phyloP scores from a whole-genome alignment of 1,140 invertebrate genomes.

The Drosophila kurseongensis region DNA sequence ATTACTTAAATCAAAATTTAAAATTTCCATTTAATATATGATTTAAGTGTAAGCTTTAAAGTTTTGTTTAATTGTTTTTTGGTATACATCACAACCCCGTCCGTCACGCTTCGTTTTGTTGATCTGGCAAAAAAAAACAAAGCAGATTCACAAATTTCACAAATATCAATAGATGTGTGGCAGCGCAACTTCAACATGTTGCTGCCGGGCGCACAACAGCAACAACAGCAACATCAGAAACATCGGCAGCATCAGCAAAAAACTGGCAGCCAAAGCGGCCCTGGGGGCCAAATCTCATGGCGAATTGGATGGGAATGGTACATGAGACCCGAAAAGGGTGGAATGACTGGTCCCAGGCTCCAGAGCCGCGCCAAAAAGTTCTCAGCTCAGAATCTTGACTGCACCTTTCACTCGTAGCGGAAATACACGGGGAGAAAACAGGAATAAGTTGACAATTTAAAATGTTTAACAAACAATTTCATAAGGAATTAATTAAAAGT shows the following conservation, averaged over 20 bases:
- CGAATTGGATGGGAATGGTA: conserved; percentile 29
- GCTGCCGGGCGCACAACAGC: conserved; percentile 9
- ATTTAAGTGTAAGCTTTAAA: too few species aligned
- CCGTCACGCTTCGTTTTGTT: conserved; percentile 36
- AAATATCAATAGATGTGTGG: conserved; percentile 40
- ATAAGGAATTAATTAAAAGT: too few species aligned
- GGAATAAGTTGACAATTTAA: too few species aligned
- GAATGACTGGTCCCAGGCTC: conserved; percentile 3
- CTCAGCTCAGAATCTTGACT: conserved; percentile 27
- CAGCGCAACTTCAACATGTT: conserved; percentile 4
- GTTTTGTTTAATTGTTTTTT: background rate
- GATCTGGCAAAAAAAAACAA: conserved; percentile 17
- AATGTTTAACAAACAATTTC: too few species aligned
- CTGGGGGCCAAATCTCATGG: conserved; percentile 34
- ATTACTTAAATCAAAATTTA: too few species aligned
- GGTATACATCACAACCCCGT: conserved; percentile 8
- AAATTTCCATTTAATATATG: too few species aligned
- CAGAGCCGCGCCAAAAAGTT: conserved; percentile 11
- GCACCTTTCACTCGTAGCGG: conserved; percentile 39
- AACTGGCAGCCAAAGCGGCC: background rate
- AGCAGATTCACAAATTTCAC: conserved; percentile 16
- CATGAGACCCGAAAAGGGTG: conserved; percentile 13
- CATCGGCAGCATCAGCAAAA: conserved; percentile 6
- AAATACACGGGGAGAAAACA: conserved; percentile 11
- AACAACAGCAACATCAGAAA: conserved; percentile 11